Conservation (phyloP, 2,113 vertebrate genomes). For the Microcebus griseorufus region DNA sequence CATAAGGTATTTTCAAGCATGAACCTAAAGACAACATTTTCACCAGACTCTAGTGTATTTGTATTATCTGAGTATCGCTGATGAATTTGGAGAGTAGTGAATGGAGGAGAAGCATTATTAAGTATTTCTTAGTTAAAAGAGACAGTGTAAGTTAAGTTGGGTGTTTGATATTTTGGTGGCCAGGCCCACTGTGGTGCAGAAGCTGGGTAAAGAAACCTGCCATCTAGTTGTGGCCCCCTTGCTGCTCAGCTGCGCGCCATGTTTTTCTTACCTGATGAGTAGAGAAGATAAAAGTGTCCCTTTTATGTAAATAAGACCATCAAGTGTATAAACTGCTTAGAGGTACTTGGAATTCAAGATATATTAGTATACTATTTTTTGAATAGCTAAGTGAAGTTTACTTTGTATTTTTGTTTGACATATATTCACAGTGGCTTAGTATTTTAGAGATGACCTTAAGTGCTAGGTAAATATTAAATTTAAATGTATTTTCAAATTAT, state of each 20-base stretch:
- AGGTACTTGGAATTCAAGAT: not conserved
- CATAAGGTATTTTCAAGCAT: not conserved
- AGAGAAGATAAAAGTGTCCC: not conserved
- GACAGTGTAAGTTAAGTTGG: not conserved
- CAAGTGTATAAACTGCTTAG: not conserved
- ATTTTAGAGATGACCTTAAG: slow-evolving; percentile 8
- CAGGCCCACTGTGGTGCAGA: not conserved
- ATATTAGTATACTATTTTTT: not conserved
- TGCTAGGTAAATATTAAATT: not conserved
- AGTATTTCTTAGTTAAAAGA: not conserved
- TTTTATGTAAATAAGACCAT: not conserved
- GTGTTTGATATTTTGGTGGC: not conserved
- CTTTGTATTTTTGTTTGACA: not conserved
- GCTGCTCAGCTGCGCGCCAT: not conserved
- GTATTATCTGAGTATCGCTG: not conserved
- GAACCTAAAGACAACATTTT: not conserved
- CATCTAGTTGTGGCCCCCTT: not conserved
- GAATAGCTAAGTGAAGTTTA: not conserved
- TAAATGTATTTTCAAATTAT: slow-evolving; percentile 26
- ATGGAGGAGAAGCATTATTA: not conserved
- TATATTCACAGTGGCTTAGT: not conserved
- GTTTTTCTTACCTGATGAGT: not conserved
- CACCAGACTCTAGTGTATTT: not conserved
- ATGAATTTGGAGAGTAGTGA: not conserved
- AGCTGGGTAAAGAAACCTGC: not conserved